phyloP scores from a whole-genome alignment of 2,113 vertebrate species.

The Fulica atra region DNA sequence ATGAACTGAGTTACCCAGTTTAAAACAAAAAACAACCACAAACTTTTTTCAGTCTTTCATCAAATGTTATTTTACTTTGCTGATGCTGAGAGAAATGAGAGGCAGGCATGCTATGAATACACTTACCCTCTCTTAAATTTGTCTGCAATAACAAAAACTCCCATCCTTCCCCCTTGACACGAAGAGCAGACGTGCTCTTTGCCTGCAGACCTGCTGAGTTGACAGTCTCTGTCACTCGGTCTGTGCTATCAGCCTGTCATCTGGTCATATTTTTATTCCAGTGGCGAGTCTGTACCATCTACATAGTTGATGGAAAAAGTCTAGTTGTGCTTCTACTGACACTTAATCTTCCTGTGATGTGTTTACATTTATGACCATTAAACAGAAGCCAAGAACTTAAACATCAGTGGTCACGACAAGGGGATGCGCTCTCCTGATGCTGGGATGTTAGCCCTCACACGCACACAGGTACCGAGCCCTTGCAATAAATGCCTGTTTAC shows the following conservation, averaged over 20 bases:
- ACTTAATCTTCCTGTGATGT: neutral
- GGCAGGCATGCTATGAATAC: neutral
- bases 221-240: neutral
- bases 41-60: neutral
- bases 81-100: neutral
- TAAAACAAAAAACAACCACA: neutral
- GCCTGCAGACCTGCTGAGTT: neutral
- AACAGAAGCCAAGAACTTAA: too few species aligned
- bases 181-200: neutral
- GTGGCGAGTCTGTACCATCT: neutral
- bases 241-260: neutral
- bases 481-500: neutral
- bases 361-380: neutral
- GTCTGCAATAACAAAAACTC: neutral
- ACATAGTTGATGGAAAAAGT: neutral
- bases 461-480: neutral
- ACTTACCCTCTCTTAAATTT: neutral
- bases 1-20: neutral
- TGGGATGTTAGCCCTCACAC: neutral
- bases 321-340: neutral
- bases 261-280: neutral
- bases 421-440: rapidly evolving
- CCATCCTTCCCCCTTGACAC: neutral
- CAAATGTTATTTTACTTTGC: neutral
- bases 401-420: neutral